Base-by-base conservation (phyloP, 2,797 vertebrate species). In the Schizothorax lantsangensis region DNA sequence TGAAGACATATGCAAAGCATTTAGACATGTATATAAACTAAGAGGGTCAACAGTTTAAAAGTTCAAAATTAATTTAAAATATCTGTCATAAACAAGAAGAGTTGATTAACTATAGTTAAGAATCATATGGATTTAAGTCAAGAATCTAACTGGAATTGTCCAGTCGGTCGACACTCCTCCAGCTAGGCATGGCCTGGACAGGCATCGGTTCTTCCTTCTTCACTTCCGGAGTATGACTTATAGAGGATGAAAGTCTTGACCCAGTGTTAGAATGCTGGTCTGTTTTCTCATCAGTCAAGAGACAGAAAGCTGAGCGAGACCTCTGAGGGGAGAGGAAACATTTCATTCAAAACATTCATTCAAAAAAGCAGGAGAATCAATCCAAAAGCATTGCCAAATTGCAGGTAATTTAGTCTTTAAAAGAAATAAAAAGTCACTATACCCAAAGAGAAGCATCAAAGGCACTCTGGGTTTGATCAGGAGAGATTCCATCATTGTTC, bases 151-250 rank as follows among this genome's bases (percentile, higher is more conserved):
- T 95, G 89, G 96, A 93, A 87, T 96, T 95, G 80, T 98, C 97
- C 89, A 98, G 93, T 36, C 95, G 93, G 84, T 98, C 97, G 43
- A 96, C 89, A 57, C 96, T 97, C 90, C 95, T 97, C 97, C 97
- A 97, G 88, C 93, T 92, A 2, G 96, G 95, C 92, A 96, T 81
- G 0, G 92, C 90, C 38, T 87, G 57, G 19, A 86, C 54, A 0
- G 93, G 89, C 1, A 57, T 89, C 2, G 87, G 88, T 7, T n/a
- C 91, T 75, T 96, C 96, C 62, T 92, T 93, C 88, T 89, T 91
- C 4, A 92, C 74, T 2, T 90, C 75, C 45, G 81, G 64, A 52
- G 83, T 66, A 72, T 84, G 38, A 57, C 30, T 79, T 52, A 40
- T 71, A 26, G 47, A 83, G 21, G 66, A 49, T 73, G 82, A 47